phyloP scores from a whole-genome alignment of 2,797 vertebrate genomes.

The Parauchenoglanis punctatus region DNA sequence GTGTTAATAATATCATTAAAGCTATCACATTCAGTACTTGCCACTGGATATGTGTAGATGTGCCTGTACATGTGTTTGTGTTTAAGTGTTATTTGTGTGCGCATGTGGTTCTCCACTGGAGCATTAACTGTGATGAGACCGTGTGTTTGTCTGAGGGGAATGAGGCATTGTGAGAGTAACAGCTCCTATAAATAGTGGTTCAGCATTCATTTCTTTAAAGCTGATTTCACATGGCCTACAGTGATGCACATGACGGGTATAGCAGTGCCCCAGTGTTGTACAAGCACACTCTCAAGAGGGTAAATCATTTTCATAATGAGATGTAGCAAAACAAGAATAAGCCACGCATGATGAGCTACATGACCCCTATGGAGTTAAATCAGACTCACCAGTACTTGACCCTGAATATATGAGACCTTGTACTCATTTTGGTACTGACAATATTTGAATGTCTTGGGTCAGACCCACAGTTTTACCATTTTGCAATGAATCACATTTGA shows the following conservation, averaged over 20 bases:
- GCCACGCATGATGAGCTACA: constrained; percentile 49
- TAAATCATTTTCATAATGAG: constrained; percentile 73
- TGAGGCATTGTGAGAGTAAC: constrained; percentile 64
- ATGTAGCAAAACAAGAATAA: constrained; percentile 67
- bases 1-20: constrained; percentile 17
- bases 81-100: constrained; percentile 16
- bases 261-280: constrained; percentile 28
- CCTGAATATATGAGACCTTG: neutral
- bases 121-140: constrained; percentile 54
- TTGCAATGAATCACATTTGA: neutral
- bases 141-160: constrained; percentile 63
- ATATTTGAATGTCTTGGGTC: neutral
- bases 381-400: neutral
- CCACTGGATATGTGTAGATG: constrained; percentile 8
- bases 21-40: neutral
- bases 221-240: constrained; percentile 72
- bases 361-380: constrained; percentile 6
- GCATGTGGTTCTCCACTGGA: constrained; percentile 12
- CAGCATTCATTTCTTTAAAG: constrained; percentile 68
- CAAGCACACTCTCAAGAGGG: constrained; percentile 22
- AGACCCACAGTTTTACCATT: neutral
- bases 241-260: constrained; percentile 66
- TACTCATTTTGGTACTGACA: neutral
- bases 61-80: constrained; percentile 6
- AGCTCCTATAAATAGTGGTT: constrained; percentile 70